Base-by-base conservation (phyloP, 2,888 invertebrate genomes). In the Pediacus dermestoides region DNA sequence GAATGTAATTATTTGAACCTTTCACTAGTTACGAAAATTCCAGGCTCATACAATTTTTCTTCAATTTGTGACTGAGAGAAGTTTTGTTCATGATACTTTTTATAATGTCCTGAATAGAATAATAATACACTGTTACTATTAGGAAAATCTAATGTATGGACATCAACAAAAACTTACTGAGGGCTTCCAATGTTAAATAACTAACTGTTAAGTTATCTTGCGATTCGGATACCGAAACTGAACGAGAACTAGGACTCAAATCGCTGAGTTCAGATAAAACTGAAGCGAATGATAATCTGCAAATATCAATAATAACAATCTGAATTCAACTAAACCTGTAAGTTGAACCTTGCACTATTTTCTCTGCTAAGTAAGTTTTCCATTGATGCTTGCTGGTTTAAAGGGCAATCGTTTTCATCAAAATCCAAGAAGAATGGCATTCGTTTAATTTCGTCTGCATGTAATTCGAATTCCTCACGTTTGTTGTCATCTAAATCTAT, bases 41-140 rank as follows among this genome's bases (percentile, higher is more conserved):
- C 64, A 7, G 63, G 60, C 41, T 61, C 60, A 33, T 64, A 66
- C 6, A 59, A 46, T 16, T 53, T 57, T 47, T 67, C 67, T 44
- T 67, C 67, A 2, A 65, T 53, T 38, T 60, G 58, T 0, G 63
- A 62, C 37, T 66, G 66, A 22, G 50, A 49, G 32, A 63, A 67
- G 35, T 61, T 63, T 32, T 58, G 58, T 11, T 52, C 50, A 30
- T 65, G 63, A 15, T 53, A 45, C 16, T 53, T 56, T 42, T 63
- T 62, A 31, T 64, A 66, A 38, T 65, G 59, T n/a, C 52, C 65
- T 65, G 30, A 22, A 48, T 28, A 23, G 15, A 28, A 30, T 15
- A 27, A 3, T 4, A 8, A 7, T 25, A 25, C 9, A 8, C 9
- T 25, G 26, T 8, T 7, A 7, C 9, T 25, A 9, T 25, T 25